Evolutionary conservation across 2,888 invertebrate genomes (phyloP).

Genomic region (Agrochola circellaris): DNA sequence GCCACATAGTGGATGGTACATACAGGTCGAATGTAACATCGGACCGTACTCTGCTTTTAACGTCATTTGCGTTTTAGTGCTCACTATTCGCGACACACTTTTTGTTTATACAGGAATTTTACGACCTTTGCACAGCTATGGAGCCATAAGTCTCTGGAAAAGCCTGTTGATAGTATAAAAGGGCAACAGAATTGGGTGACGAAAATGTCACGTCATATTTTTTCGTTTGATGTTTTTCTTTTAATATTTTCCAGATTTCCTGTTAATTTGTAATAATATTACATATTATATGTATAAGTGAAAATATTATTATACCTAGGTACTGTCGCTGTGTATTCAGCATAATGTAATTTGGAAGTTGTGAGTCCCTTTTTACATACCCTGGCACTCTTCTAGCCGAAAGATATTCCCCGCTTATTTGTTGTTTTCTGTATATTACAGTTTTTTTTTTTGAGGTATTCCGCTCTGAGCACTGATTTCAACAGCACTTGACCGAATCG

Average conservation of each 20-base stretch:
- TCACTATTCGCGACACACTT: conserved; percentile 55
- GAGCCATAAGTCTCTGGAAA: conserved; percentile 28
- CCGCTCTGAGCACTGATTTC: too few relatives aligned
- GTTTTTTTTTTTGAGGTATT: too few relatives aligned
- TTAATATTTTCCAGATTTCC: conserved; percentile 6
- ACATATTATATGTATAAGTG: not conserved
- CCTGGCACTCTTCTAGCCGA: not conserved
- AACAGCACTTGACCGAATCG: too few relatives aligned
- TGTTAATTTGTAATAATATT: not conserved
- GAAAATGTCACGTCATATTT: conserved; percentile 8
- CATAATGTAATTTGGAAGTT: not conserved
- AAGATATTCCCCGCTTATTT: not conserved
- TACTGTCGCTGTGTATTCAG: not conserved
- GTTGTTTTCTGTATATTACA: not conserved
- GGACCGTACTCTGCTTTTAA: conserved; percentile 50
- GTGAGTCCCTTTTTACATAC: not conserved
- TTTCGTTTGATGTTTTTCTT: not conserved
- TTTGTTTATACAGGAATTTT: conserved; percentile 58
- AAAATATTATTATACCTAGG: not conserved
- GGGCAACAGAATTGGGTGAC: conserved; percentile 17
- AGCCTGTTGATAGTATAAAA: conserved; percentile 41
- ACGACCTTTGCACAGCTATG: conserved; percentile 43
- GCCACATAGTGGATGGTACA: conserved; percentile 27
- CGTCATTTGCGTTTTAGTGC: conserved; percentile 62
- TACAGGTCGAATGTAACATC: conserved; percentile 3